These are phyloP conservation scores for Elephas maximus DNA, from an alignment of 2,113 vertebrate genomes.

Conservation along the genomic window DNA sequence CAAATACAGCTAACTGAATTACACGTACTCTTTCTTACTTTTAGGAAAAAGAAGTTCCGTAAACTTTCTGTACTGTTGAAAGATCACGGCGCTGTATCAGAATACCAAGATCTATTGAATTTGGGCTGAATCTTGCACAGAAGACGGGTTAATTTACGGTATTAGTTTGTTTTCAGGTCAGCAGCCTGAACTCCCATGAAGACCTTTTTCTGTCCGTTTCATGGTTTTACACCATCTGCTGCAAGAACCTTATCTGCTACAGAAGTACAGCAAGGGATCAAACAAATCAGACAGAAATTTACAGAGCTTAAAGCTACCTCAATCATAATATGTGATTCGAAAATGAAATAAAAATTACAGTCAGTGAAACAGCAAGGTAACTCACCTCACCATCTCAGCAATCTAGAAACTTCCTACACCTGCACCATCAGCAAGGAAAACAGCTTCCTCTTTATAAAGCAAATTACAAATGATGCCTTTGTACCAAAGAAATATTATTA, in stretches of 20 bases:
- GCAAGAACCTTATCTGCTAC: neutral
- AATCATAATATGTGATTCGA: constrained; percentile 17
- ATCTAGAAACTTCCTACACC: neutral
- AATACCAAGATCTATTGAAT: neutral
- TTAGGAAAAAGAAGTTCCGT: neutral
- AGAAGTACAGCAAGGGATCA: neutral
- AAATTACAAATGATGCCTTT: neutral
- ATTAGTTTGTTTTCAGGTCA: neutral
- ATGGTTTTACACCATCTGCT: neutral
- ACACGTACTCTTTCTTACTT: neutral
- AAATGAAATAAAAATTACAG: neutral
- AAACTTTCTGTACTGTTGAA: neutral
- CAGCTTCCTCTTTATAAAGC: neutral
- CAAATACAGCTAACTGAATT: neutral
- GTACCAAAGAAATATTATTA: neutral
- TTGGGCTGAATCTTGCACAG: neutral
- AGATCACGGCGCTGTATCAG: neutral
- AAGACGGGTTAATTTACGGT: neutral
- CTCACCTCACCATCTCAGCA: neutral
- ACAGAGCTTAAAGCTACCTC: neutral
- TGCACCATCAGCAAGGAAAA: constrained; percentile 26
- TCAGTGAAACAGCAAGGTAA: constrained; percentile 46
- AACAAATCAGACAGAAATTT: neutral
- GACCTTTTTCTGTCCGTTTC: neutral
- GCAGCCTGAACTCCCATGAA: neutral